Base-by-base conservation (phyloP, 2,888 invertebrate species). In the Cosmorhoe ocellata region DNA sequence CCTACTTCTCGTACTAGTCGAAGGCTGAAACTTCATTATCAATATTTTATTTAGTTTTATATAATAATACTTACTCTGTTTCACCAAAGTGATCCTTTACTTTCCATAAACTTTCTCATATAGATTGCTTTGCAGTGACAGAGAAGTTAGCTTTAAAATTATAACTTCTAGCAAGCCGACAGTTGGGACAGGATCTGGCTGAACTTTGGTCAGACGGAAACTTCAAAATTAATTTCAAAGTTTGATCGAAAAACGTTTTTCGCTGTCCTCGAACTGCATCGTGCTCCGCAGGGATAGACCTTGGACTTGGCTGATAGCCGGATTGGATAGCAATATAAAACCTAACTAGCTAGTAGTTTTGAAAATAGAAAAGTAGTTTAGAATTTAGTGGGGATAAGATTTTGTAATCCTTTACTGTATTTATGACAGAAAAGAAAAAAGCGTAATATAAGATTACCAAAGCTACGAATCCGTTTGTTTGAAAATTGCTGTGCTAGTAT, bases 141-240 rank as follows among this genome's bases (percentile, higher is more conserved):
- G 10, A 39, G 64, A 67, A 70, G 66, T 74, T 67, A 46, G 63
- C 64, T 71, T 74, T 73, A 70, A 74, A 79, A 77, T 74, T 79
- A 72, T 76, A 79, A 81, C 67, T 80, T 74, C 53, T 51, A 69
- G 60, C 69, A 58, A 61, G 68, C 64, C 68, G 69, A 63, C 72
- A 68, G 76, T 72, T 67, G 67, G 67, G 65, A 59, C 60, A 58
- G 65, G 62, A 67, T 67, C 64, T 59, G 18, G 66, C 63, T 64
- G 68, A 72, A 62, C 73, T 67, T 63, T 69, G 78, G 77, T 76
- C 79, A 77, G 76, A 74, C 68, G 69, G 71, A 69, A 80, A 84
- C 79, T 84, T 83, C 71, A 71, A 84, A 84, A 84, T 84, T 84
- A 85, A 84, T 84, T 83, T 83, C 70, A 57, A 83, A 84, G 77